These are phyloP conservation scores for Hypotaenidia okinawae DNA, from an alignment of 2,797 vertebrate genomes.

Conservation along the genomic window DNA sequence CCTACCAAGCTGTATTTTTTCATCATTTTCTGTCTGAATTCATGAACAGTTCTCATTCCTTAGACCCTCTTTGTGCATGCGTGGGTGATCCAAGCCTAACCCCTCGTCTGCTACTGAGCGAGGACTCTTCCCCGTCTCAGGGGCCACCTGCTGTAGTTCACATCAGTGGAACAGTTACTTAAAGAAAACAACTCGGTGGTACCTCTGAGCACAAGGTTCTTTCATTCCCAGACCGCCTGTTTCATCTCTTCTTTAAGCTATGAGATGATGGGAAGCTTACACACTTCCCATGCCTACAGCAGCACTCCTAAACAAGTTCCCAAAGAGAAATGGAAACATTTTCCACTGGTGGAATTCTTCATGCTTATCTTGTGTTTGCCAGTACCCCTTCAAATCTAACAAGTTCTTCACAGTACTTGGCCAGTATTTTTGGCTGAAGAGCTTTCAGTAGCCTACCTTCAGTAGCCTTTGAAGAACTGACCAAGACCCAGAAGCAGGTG, in stretches of 20 bases:
- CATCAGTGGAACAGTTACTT: neutral
- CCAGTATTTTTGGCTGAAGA: neutral
- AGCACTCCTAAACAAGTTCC: neutral
- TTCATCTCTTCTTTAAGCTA: neutral
- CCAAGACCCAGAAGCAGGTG: neutral
- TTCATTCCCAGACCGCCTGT: neutral
- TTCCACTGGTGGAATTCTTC: neutral
- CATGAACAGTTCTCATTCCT: neutral
- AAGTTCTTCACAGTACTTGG: neutral
- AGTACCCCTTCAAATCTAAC: neutral
- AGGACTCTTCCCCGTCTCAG: neutral
- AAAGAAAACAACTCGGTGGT: neutral
- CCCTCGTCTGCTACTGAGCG: neutral
- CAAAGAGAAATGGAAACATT: neutral
- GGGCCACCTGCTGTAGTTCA: neutral
- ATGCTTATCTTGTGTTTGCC: neutral
- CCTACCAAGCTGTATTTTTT: neutral
- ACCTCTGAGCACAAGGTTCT: neutral
- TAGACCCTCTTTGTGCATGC: neutral
- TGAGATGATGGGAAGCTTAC: neutral
- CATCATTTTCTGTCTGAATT: neutral
- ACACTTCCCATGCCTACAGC: neutral
- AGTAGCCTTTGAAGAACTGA: neutral
- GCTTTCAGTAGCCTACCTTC: neutral
- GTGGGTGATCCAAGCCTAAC: neutral